phyloP scores from a whole-genome alignment of 2,888 invertebrate species.

The Odiellus spinosus region DNA sequence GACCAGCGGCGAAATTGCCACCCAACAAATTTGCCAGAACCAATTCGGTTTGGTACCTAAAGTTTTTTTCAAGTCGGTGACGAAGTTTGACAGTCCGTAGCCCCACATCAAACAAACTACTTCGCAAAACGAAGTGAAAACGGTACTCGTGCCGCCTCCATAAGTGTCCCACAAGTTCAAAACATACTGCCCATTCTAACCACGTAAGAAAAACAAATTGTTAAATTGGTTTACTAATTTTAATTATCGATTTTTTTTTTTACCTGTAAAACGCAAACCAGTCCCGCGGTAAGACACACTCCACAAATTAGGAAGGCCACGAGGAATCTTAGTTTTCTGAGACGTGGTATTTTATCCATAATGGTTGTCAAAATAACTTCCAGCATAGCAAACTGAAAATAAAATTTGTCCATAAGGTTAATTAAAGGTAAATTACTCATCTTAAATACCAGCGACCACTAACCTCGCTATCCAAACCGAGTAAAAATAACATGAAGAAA shows the following conservation, averaged over 20 bases:
- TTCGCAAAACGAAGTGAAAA: conserved; percentile 54
- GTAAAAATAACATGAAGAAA: conserved; percentile 22
- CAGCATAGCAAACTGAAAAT: conserved; percentile 28
- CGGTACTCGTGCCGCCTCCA: conserved; percentile 39
- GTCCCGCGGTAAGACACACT: conserved; percentile 22
- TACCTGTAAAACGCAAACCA: conserved; percentile 23
- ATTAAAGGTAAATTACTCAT: too few relatives aligned
- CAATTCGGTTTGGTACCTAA: too few relatives aligned
- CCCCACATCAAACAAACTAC: conserved; percentile 53
- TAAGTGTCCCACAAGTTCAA: conserved; percentile 53
- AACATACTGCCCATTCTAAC: conserved; percentile 53
- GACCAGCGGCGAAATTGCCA: too few relatives aligned
- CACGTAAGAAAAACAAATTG: conserved; percentile 5
- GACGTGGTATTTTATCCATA: conserved; percentile 29
- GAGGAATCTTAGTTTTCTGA: conserved; percentile 29
- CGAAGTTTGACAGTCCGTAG: conserved; percentile 37
- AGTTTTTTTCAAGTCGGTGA: too few relatives aligned
- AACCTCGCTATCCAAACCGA: conserved; percentile 23
- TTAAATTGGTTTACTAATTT: too few relatives aligned
- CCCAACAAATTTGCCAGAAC: too few relatives aligned
- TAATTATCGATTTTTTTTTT: conserved; percentile 30
- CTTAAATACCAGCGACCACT: not conserved
- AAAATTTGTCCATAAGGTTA: too few relatives aligned
- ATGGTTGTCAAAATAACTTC: conserved; percentile 29
- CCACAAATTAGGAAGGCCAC: conserved; percentile 20